Evolutionary conservation across 2,113 vertebrate genomes (phyloP).

Genomic region (Gallinago paraguaiae): DNA sequence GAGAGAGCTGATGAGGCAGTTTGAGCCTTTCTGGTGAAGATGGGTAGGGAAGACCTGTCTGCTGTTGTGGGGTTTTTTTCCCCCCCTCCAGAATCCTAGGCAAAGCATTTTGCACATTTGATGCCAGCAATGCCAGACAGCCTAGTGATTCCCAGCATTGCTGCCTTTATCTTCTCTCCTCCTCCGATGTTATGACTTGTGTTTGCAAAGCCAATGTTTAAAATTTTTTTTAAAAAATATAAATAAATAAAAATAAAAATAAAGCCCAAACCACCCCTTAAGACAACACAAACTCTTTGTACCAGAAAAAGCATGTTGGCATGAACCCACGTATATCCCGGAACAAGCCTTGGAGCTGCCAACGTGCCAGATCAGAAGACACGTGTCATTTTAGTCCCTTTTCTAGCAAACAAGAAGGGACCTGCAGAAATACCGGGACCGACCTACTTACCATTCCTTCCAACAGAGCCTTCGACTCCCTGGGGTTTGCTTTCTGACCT

Average conservation of each 20-base stretch:
- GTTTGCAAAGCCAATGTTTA: background rate
- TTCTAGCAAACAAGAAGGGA: background rate
- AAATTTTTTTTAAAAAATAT: background rate
- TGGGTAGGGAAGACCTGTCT: background rate
- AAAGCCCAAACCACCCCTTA: background rate
- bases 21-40: background rate
- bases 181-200: background rate
- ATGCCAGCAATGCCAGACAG: fast-evolving
- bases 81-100: too few relatives aligned
- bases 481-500: background rate
- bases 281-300: background rate
- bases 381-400: background rate
- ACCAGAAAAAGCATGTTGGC: background rate
- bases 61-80: background rate
- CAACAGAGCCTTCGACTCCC: background rate
- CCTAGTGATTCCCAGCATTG: background rate
- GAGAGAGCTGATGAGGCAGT: background rate
- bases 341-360: background rate
- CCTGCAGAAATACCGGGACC: fast-evolving
- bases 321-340: background rate
- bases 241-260: background rate
- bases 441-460: background rate
- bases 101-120: too few relatives aligned
- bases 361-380: background rate
- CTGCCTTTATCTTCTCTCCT: background rate